A percentile compares a stretch with the other conserved stretches of the same genome.
Conservation (phyloP, 2,113 vertebrate species). For the Lophius piscatorius region DNA sequence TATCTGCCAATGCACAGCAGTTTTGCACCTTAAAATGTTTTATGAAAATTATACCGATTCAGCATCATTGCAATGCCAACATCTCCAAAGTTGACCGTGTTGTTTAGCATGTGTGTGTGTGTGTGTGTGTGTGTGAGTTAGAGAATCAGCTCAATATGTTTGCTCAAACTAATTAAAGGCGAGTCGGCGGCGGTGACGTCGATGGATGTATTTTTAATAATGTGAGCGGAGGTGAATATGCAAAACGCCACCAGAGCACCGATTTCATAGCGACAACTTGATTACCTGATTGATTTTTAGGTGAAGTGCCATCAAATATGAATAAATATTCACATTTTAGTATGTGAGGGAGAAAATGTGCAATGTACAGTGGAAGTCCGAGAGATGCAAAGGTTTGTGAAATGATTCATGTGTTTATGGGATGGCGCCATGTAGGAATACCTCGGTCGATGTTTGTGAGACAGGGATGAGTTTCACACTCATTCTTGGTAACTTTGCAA, state of each 20-base stretch:
- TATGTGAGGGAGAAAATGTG: constrained; percentile 49
- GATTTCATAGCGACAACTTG: constrained; percentile 65
- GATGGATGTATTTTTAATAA: constrained; percentile 94
- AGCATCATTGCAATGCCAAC: constrained; percentile 33
- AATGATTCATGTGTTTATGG: constrained; percentile 22
- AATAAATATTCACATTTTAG: constrained; percentile 77
- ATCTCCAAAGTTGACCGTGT: constrained; percentile 1
- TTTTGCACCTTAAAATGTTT: constrained; percentile 35
- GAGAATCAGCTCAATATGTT: constrained; percentile 83
- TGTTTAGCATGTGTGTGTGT: constrained; percentile 17
- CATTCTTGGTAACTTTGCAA: too few species aligned
- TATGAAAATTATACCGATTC: constrained; percentile 45
- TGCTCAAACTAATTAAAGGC: constrained; percentile 91
- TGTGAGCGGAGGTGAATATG: constrained; percentile 85
- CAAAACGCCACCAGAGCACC: constrained; percentile 67
- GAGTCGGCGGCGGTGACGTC: constrained; percentile 77
- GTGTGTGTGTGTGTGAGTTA: constrained; percentile 12
- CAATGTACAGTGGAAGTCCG: constrained; percentile 22
- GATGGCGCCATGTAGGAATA: neutral
- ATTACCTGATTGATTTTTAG: constrained; percentile 83
- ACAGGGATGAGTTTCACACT: too few species aligned
- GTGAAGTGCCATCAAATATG: constrained; percentile 76
- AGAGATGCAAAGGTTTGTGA: constrained; percentile 19
- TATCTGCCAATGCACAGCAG: constrained; percentile 1
- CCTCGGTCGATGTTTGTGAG: too few species aligned